Conservation (phyloP, 1,140 invertebrate genomes). For the Heterodera carotae region DNA sequence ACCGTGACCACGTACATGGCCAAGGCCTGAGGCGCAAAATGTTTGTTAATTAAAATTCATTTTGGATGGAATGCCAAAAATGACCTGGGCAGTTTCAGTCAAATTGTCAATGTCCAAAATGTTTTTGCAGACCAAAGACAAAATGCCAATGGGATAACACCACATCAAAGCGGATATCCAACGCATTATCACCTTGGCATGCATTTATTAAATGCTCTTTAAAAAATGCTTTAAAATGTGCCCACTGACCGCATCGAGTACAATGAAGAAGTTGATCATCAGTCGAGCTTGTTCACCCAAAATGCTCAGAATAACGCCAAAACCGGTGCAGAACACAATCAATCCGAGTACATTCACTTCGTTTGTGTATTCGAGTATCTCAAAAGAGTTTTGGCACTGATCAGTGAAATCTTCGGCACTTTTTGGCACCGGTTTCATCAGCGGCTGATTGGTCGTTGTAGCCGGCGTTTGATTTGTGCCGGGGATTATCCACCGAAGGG, state of each 20-base stretch:
- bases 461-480: constrained; percentile 3
- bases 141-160: constrained; percentile 84
- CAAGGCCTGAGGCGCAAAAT: constrained; percentile 29
- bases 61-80: constrained; percentile 73
- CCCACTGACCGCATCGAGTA: constrained; percentile 68
- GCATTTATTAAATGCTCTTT: neutral
- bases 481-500: neutral
- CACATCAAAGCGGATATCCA: constrained; percentile 55
- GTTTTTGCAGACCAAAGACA: constrained; percentile 84
- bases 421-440: constrained; percentile 41
- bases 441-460: constrained; percentile 24
- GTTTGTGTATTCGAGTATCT: constrained; percentile 61
- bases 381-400: neutral
- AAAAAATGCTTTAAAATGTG: neutral
- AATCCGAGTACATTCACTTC: constrained; percentile 69
- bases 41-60: constrained; percentile 5
- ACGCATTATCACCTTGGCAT: constrained; percentile 31
- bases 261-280: constrained; percentile 68
- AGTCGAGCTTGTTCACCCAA: constrained; percentile 65
- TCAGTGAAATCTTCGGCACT: neutral
- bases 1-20: constrained; percentile 83
- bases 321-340: constrained; percentile 69
- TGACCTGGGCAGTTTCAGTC: constrained; percentile 77
- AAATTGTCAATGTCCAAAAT: constrained; percentile 85
- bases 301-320: constrained; percentile 69